These are phyloP conservation scores for Hydrolagus affinis DNA, from an alignment of 2,113 vertebrate genomes.

Conservation along the genomic window DNA sequence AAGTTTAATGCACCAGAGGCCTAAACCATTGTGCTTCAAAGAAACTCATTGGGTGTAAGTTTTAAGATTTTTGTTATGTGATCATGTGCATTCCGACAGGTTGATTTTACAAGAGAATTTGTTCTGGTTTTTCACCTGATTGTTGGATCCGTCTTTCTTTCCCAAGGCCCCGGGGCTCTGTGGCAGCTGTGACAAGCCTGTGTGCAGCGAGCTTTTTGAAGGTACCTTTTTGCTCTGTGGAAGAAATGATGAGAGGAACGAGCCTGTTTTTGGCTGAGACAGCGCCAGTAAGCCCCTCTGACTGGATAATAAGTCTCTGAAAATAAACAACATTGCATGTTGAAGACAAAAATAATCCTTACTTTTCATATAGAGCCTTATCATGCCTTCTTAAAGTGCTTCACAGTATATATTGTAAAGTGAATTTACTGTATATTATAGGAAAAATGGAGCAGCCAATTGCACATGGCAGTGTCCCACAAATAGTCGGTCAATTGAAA, in stretches of 20 bases:
- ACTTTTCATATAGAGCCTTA: too few relatives aligned
- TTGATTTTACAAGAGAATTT: neutral
- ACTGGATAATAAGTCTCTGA: conserved; percentile 77
- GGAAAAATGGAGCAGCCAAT: too few relatives aligned
- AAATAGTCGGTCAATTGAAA: too few relatives aligned
- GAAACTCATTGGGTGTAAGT: neutral
- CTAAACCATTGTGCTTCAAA: too few relatives aligned
- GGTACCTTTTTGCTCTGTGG: conserved; percentile 72
- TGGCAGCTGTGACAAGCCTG: conserved; percentile 51
- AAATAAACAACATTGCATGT: conserved; percentile 33
- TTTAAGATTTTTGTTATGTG: neutral
- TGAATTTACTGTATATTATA: too few relatives aligned
- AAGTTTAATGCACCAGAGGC: neutral
- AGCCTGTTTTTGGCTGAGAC: conserved; percentile 68
- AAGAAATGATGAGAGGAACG: conserved; percentile 81
- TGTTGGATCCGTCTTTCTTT: conserved; percentile 62
- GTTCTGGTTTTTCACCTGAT: conserved; percentile 55
- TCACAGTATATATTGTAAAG: too few relatives aligned
- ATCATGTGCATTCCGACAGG: neutral
- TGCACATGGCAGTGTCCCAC: too few relatives aligned
- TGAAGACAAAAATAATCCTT: too few relatives aligned
- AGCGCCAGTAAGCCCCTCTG: conserved; percentile 62
- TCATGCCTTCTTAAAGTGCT: too few relatives aligned
- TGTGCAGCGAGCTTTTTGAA: conserved; percentile 47
- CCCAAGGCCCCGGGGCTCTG: conserved; percentile 51